Base-by-base conservation (phyloP, 2,888 invertebrate genomes). In the Drosophila buzzatii region DNA sequence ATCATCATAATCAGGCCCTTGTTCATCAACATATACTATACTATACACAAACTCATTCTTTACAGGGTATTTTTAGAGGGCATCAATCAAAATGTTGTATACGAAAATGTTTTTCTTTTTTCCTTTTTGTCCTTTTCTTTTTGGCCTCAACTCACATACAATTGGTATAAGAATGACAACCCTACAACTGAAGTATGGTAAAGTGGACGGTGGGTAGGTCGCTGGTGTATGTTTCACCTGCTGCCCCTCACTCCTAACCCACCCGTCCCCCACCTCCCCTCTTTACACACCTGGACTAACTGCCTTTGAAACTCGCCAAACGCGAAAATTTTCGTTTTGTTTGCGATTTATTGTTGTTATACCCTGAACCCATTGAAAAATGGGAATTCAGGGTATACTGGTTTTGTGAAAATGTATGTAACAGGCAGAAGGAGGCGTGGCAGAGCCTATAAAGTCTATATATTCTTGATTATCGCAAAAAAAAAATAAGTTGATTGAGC, bases 291-390 rank as follows among this genome's bases (percentile, higher is more conserved):
- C 5, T 35, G 9, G n/a, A n/a, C 23, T 16, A 12, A 4, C n/a
- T 45, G 39, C 45, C 27, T 58, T 45, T 58, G 44, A 60, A 56
- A 18, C 14, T 41, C 4, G 27, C 45, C 31, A 57, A 73, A 56
- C 61, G 78, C 78, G 61, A 37, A 75, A 57, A 20, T 45, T 47
- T 64, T 56, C 31, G 44, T 77, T 76, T 63, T 51, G 45, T 57
- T 70, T 63, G 59, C 71, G 47, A 76, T 58, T 74, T 75, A 49
- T 61, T 58, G 31, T 44, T 71, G 35, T 47, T 47, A 14, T 23
- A 23, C 23, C 23, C 23, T 23, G 23, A 3, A 23, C 3, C 23
- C 23, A 23, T 23, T 23, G 3, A 4, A 3, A n/a, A 23, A 23
- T 23, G 23, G 23, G 23, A 23, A 23, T 4, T 4, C 23, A 23